Base-by-base conservation (phyloP, 2,888 invertebrate species). In the Unio pictorum region DNA sequence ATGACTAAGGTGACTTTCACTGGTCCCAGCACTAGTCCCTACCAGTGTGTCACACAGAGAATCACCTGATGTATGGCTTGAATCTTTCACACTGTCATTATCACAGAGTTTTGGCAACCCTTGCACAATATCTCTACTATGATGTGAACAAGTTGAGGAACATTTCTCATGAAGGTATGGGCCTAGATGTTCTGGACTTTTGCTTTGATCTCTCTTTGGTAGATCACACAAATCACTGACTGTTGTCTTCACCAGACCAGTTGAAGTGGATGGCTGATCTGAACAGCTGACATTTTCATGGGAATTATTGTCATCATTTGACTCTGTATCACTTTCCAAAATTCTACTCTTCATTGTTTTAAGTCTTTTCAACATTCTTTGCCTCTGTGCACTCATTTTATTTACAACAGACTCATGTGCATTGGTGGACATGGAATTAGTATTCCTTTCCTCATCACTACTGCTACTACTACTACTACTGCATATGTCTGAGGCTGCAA, bases 291-390 rank as follows among this genome's bases (percentile, higher is more conserved):
- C 45, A 15, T 45, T 45, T 11, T 15, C 45, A 45, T 3, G 45
- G 45, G 45, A 45, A 45, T 45, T 45, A 45, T 45, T 15, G 45
- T 45, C 45, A 67, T 63, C 66, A 60, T 57, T 61, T 55, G 62
- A 67, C 18, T 79, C 79, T 8, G 80, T 78, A 23, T 84, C 83
- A 73, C 79, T 81, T 17, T 80, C 74, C 60, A 83, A 68, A 18
- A 81, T 69, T 68, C 76, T 73, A 28, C 78, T 73, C 55, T 83
- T 73, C 11, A 85, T 68, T 11, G 78, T 78, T 68, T 76, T 78
- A n/a, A 84, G 68, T 63, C 75, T 74, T 69, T 81, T 81, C 34
- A 85, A 66, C 34, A 72, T 73, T 64, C 30, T 28, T 55, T 64
- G 28, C 55, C 65, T 57, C 61, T 64, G 64, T 61, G 66, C 68